Conservation (phyloP, 1,140 invertebrate species). For the Hesperophylax magnus region DNA sequence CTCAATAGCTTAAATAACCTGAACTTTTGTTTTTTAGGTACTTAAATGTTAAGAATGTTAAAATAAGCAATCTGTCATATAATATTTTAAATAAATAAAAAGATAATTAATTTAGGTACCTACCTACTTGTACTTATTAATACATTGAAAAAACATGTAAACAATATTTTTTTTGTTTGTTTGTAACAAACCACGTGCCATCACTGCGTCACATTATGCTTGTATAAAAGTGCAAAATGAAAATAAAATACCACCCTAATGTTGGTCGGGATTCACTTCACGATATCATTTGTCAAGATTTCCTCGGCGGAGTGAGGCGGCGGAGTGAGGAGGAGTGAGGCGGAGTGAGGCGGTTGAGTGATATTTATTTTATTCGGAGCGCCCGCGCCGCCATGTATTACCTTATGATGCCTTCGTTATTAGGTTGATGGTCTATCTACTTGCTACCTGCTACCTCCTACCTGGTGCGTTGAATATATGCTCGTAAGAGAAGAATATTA, state of each 20-base stretch:
- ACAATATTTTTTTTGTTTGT: background rate
- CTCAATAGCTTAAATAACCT: too few species aligned
- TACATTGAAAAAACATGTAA: background rate
- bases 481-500: too few species aligned
- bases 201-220: constrained; percentile 10
- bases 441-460: background rate
- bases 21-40: too few species aligned
- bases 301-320: constrained; percentile 25
- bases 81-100: too few species aligned
- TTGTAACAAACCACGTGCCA: background rate
- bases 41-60: too few species aligned
- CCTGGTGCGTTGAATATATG: background rate
- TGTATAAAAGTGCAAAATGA: constrained; percentile 44
- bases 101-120: too few species aligned
- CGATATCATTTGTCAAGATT: constrained; percentile 53
- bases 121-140: too few species aligned
- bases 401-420: constrained; percentile 3
- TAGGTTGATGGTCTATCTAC: background rate
- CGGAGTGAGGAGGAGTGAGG: too few species aligned
- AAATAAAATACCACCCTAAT: constrained; percentile 48
- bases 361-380: constrained; percentile 47
- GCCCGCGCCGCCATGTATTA: background rate
- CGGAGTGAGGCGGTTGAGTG: constrained; percentile 40
- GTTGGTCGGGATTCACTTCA: constrained; percentile 22
- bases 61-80: too few species aligned